Evolutionary conservation across 2,113 vertebrate genomes (phyloP), one percentile per base, ranked within the genome.

Genomic region (Cathartes aura): DNA sequence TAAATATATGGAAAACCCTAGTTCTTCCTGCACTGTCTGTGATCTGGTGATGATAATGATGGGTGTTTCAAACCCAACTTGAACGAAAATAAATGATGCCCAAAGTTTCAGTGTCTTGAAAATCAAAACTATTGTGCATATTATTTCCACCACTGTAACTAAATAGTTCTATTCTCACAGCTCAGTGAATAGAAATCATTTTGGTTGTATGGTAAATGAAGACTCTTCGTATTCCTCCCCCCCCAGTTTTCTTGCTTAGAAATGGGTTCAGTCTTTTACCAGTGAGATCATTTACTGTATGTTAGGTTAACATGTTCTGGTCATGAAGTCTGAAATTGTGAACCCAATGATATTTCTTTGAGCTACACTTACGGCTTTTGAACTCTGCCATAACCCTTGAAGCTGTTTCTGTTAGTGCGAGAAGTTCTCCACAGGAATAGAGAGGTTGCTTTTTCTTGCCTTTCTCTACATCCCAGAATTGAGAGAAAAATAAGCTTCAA

Each of bases 171-270:
- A 3, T 66, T 83, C n/a, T 17, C 9, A 8, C 20, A 47, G 29
- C 6, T 66, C 47, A 53, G 4, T 40, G 38, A 59, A 26, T 36
- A 58, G 12, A 34, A 75, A 10, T 42, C 0, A 17, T 38, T 63
- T 72, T 23, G 27, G 2, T 38, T 58, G 5, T 9, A 9, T 32
- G 17, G 11, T 38, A 74, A 55, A 21, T 18, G 11, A 68, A 74
- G 15, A 7, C 2, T 20, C 5, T 38, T 38, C 38, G 8, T 38
- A 38, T 38, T 2, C 3, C 8, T 3, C 3, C 2, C 6, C 5
- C 22, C 7, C 15, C 8, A 19, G 5, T 24, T 48, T 40, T 63
- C 29, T 36, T 53, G 6, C 8, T 56, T 52, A 0, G n/a, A 47
- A 58, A 64, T 34, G 11, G 4, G 15, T 43, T 93, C 8, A 19